Percentiles rank a stretch among this genome's conserved stretches.
phyloP scores from a whole-genome alignment of 2,888 invertebrate genomes.

The Tolmerus cingulatus region DNA sequence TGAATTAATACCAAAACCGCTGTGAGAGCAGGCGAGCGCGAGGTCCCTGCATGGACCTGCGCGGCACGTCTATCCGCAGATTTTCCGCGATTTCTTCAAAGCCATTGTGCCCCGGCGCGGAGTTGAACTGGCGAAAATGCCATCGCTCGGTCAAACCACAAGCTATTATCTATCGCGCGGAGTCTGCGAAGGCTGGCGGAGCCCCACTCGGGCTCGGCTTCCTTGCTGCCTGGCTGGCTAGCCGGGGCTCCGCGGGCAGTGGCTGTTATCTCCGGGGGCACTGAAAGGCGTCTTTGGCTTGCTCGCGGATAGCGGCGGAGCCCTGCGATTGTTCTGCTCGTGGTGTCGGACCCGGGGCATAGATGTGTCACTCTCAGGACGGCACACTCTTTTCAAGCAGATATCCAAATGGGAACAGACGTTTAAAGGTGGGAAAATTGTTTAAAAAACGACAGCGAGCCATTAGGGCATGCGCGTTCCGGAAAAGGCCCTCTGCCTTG shows the following conservation, averaged over 20 bases:
- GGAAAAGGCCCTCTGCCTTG: background rate
- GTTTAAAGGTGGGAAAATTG: constrained; percentile 39
- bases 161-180: background rate
- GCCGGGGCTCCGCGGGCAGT: background rate
- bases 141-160: background rate
- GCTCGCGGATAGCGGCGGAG: background rate
- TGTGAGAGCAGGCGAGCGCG: background rate
- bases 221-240: background rate
- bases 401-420: constrained; percentile 4
- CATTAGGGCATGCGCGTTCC: background rate
- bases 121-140: background rate
- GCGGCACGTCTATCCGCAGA: background rate
- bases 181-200: background rate
- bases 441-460: background rate
- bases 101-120: background rate
- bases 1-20: constrained; percentile 12
- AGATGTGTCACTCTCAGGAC: constrained; percentile 61
- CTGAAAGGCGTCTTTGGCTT: constrained; percentile 10
- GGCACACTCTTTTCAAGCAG: constrained; percentile 51
- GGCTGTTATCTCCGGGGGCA: background rate
- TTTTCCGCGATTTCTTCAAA: constrained; percentile 14
- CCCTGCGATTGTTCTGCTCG: constrained; percentile 52
- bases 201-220: background rate
- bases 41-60: background rate
- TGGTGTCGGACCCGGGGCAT: constrained; percentile 62